Evolutionary conservation across 2,113 vertebrate species (phyloP).

Genomic region (Alces alces): DNA sequence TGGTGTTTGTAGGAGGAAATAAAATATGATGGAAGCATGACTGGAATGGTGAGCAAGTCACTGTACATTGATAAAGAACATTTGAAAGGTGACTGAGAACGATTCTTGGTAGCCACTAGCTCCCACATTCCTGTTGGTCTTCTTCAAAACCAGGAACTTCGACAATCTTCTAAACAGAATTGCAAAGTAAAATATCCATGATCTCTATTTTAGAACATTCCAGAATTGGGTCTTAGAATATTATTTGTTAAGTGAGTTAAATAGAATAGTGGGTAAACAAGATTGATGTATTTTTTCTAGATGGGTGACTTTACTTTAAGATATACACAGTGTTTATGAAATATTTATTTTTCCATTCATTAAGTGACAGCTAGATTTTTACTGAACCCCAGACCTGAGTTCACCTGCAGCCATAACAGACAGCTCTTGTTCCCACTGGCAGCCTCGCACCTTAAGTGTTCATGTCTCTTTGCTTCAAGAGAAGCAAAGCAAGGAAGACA

Average conservation of each 20-base stretch:
- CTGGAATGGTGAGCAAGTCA: neutral
- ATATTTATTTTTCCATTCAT: slow-evolving; percentile 11
- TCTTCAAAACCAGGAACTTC: neutral
- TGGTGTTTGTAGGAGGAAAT: neutral
- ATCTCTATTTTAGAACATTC: neutral
- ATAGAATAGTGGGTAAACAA: neutral
- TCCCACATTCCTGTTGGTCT: neutral
- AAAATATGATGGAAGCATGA: neutral
- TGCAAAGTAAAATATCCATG: neutral
- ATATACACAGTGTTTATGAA: neutral
- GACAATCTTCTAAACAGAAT: neutral
- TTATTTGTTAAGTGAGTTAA: neutral
- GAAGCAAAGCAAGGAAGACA: neutral
- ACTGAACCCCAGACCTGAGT: neutral
- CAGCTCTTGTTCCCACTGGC: neutral
- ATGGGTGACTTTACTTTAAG: neutral
- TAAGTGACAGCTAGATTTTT: neutral
- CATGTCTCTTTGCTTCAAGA: neutral
- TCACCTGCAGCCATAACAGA: neutral
- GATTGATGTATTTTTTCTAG: neutral
- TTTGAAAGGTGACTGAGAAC: neutral
- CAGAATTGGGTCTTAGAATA: neutral
- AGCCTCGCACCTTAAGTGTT: neutral
- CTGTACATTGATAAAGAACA: neutral
- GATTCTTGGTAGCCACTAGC: neutral